A percentile compares a stretch with the other conserved stretches of the same genome.
These are phyloP conservation scores for Varanus komodoensis DNA, from an alignment of 2,113 vertebrate species.

Conservation along the genomic window DNA sequence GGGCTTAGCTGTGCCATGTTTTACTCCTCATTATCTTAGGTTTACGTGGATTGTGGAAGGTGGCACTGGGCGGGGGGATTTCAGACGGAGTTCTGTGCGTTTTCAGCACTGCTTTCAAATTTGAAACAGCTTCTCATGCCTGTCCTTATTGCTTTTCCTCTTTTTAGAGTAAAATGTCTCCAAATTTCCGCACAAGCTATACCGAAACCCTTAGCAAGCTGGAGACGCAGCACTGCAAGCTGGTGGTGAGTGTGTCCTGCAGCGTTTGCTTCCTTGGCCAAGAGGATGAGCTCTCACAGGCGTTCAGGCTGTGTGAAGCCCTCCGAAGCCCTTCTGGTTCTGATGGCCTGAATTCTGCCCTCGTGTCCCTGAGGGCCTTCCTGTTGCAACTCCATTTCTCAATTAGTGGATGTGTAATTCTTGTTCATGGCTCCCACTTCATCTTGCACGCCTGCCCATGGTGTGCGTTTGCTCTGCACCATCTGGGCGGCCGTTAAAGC, in stretches of 20 bases:
- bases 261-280: not conserved
- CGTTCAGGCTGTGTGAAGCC: not conserved
- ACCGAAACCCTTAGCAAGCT: slow-evolving; percentile 92
- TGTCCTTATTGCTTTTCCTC: slow-evolving; percentile 30
- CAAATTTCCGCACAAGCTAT: slow-evolving; percentile 91
- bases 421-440: not conserved
- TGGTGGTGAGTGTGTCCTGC: slow-evolving; percentile 84
- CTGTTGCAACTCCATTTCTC: not conserved
- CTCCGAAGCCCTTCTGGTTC: not conserved
- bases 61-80: not conserved
- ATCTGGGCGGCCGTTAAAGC: not conserved
- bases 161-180: slow-evolving; percentile 88
- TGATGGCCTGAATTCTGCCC: not conserved
- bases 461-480: not conserved
- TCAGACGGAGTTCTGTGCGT: not conserved
- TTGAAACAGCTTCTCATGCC: slow-evolving; percentile 3
- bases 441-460: too few species aligned
- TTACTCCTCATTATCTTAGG: not conserved
- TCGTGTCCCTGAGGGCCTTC: not conserved
- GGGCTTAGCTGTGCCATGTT: not conserved
- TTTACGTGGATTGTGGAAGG: not conserved
- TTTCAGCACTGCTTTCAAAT: not conserved
- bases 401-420: not conserved
- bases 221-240: slow-evolving; percentile 95
- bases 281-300: too few species aligned